A percentile compares a stretch with the other conserved stretches of the same genome.
Conservation (phyloP, 1,140 invertebrate species). For the Homarus americanus region DNA sequence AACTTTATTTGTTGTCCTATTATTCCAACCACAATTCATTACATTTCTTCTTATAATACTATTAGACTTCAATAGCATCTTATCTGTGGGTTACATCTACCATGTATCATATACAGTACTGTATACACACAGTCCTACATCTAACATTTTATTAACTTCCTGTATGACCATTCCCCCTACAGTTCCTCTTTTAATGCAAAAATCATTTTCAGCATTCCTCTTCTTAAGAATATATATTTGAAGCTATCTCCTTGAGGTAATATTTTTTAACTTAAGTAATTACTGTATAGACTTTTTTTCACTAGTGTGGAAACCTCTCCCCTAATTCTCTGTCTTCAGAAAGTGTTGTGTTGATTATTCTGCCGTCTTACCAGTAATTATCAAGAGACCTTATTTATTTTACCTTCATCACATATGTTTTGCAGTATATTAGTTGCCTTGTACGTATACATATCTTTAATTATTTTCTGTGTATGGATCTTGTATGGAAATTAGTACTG, state of each 20-base stretch:
- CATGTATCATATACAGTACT: too few relatives aligned
- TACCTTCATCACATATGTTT: too few relatives aligned
- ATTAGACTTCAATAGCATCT: background rate
- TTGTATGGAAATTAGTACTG: too few relatives aligned
- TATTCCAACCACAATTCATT: background rate
- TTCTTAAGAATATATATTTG: background rate
- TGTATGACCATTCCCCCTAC: background rate
- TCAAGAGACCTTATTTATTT: background rate
- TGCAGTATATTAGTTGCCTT: too few relatives aligned
- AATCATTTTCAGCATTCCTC: background rate
- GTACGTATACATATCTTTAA: too few relatives aligned
- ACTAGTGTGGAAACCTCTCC: background rate
- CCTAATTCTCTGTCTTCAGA: too few relatives aligned
- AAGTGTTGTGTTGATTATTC: too few relatives aligned
- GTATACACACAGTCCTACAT: background rate
- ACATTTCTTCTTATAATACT: background rate
- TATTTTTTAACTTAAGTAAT: background rate
- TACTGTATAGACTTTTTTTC: background rate
- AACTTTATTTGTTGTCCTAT: background rate
- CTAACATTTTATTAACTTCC: background rate
- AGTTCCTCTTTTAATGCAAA: background rate
- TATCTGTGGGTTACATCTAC: too few relatives aligned
- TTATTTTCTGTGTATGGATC: too few relatives aligned
- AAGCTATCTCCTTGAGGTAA: background rate
- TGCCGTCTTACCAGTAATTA: too few relatives aligned